phyloP scores from a whole-genome alignment of 2,113 vertebrate species.

The Muscicapa adusta region DNA sequence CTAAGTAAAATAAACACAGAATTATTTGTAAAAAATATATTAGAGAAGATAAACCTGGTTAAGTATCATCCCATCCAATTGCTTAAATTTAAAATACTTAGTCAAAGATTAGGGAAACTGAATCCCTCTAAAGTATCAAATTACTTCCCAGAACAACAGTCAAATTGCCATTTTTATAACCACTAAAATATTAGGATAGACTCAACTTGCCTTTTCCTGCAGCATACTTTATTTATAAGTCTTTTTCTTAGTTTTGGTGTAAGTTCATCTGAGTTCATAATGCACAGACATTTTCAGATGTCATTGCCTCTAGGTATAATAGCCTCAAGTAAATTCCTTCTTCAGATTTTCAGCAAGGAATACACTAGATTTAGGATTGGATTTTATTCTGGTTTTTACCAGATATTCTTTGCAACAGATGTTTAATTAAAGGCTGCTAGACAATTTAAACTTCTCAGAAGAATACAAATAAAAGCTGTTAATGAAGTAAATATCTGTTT shows the following conservation, averaged over 20 bases:
- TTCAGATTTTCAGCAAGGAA: conserved; percentile 4
- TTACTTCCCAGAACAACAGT: background rate
- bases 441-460: conserved; percentile 58
- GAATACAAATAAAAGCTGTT: conserved; percentile 70
- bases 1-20: background rate
- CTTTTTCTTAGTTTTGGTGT: background rate
- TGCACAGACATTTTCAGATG: background rate
- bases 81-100: background rate
- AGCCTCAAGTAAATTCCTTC: background rate
- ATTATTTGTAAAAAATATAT: background rate
- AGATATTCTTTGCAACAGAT: conserved; percentile 2
- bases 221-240: background rate
- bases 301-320: background rate
- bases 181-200: background rate
- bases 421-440: conserved; percentile 18
- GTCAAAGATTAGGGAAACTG: background rate
- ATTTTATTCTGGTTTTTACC: background rate
- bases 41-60: background rate
- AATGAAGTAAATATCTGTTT: conserved; percentile 96
- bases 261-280: background rate
- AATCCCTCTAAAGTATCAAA: background rate
- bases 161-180: background rate
- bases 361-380: background rate
- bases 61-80: background rate
- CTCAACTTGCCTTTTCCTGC: background rate